These are phyloP conservation scores for Zoanthus sansibaricus DNA, from an alignment of 92 coral and sea anemone genomes.

Conservation along the genomic window DNA sequence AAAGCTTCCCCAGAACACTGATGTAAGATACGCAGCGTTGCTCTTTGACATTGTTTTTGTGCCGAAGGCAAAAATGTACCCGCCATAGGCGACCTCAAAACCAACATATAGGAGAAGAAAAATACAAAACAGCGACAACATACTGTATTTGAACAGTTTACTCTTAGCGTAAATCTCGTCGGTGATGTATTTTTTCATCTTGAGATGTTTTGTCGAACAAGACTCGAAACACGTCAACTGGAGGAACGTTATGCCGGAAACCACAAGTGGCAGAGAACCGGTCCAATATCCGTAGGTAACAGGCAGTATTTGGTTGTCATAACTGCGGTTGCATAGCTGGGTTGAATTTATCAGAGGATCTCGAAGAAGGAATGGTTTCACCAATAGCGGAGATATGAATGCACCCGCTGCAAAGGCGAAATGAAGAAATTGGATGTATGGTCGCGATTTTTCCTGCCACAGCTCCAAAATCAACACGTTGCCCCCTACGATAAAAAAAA, in stretches of 20 bases:
- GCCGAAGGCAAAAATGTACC: conserved; percentile 83
- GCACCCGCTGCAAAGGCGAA: conserved; percentile 92
- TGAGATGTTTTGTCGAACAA: conserved; percentile 51
- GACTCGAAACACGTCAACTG: conserved; percentile 57
- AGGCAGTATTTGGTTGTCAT: conserved; percentile 47
- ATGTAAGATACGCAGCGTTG: conserved; percentile 77
- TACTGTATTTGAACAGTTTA: conserved; percentile 63
- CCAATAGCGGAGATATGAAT: conserved; percentile 83
- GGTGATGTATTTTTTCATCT: conserved; percentile 54
- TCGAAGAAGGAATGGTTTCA: conserved; percentile 78
- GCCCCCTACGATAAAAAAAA: conserved; percentile 69
- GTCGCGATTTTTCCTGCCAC: conserved; percentile 84
- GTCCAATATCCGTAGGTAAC: conserved; percentile 88
- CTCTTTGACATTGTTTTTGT: conserved; percentile 66
- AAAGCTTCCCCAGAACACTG: conserved; percentile 98
- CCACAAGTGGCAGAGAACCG: conserved; percentile 68
- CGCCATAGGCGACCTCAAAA: conserved; percentile 90
- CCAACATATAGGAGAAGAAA: conserved; percentile 91
- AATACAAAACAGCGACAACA: conserved; percentile 70
- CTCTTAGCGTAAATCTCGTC: conserved; percentile 55
- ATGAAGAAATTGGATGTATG: conserved; percentile 87
- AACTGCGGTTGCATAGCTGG: conserved; percentile 22
- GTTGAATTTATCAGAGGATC: conserved; percentile 18
- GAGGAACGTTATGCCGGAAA: conserved; percentile 76
- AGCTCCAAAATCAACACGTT: conserved; percentile 82